Evolutionary conservation across 2,113 vertebrate genomes (phyloP), one percentile per base, ranked within the genome.

Genomic region (Amazona guildingii): DNA sequence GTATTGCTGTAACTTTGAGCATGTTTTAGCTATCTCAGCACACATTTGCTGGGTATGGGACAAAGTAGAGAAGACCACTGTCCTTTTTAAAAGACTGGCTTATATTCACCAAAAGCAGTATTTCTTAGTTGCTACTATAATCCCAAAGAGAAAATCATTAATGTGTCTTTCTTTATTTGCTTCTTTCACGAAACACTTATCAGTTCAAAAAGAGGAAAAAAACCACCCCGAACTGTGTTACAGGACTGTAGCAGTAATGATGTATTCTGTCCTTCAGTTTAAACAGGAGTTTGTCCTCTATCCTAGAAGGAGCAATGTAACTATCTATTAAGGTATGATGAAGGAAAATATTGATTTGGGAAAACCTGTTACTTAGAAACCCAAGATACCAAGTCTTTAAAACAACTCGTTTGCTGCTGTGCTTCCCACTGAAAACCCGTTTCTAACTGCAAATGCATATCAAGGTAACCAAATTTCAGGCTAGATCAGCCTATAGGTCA

Each of bases 11-110:
- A 95, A 94, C 67, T 96, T 57, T 74, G 86, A 93, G 97, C 97
- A 98, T 98, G 97, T 96, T 97, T 84, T 92, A 76, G 93, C 95
- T 95, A 73, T 89, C 74, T 93, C 94, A 93, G 79, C 86, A 85
- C 77, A 83, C 66, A 19, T 93, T 93, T 81, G 73, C 85, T 95
- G 92, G 88, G 88, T 76, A 95, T 2, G 17, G 94, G 94, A 89
- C 61, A 51, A 81, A 90, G 83, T 83, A 86, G 90, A 88, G 80
- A 92, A 86, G 39, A 51, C 74, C 75, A 73, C 77, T 83, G 61
- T 95, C 94, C 94, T 90, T 94, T 96, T 92, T 84, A 92, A 93
- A 93, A 95, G 89, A 94, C 84, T 93, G 87, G 41, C 68, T 75
- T 91, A 59, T 92, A 76, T 54, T 90, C 88, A 95, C 43, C 91